Percentiles rank a stretch among this genome's conserved stretches.
Conservation (phyloP, 2,797 vertebrate genomes). For the Schizothorax lantsangensis region DNA sequence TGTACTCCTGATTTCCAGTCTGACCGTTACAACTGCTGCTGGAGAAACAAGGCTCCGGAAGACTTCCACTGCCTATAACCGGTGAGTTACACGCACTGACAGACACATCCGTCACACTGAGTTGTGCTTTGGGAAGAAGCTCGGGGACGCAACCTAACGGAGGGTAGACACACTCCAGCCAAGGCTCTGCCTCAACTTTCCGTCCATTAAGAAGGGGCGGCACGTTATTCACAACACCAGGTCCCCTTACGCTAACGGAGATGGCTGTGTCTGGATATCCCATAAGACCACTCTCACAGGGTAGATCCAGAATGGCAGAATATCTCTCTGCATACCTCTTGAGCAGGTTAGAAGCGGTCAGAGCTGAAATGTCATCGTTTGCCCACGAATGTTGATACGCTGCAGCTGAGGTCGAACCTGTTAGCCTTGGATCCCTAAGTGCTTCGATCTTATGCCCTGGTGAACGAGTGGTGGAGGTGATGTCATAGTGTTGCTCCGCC, state of each 20-base stretch:
- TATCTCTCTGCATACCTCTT: conserved; percentile 99
- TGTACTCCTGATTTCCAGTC: conserved; percentile 90
- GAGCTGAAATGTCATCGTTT: conserved; percentile 96
- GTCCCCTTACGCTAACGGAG: conserved; percentile 54
- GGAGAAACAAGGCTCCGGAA: conserved; percentile 94
- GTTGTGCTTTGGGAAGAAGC: conserved; percentile 80
- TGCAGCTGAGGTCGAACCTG: conserved; percentile 74
- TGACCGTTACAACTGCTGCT: conserved; percentile 94
- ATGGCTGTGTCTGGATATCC: conserved; percentile 72
- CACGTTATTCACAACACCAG: conserved; percentile 74
- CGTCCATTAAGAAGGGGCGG: conserved; percentile 88
- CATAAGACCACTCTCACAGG: conserved; percentile 82
- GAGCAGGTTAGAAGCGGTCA: conserved; percentile 96
- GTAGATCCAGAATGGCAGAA: conserved; percentile 94
- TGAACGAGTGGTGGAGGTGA: conserved; percentile 96
- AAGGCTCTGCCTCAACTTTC: conserved; percentile 91
- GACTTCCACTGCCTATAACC: conserved; percentile 88
- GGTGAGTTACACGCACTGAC: conserved; percentile 94
- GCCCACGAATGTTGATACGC: conserved; percentile 98
- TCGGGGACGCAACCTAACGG: conserved; percentile 90
- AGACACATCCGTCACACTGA: conserved; percentile 84
- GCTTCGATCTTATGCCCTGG: conserved; percentile 97
- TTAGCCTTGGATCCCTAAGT: conserved; percentile 78
- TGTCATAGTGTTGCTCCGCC: conserved; percentile 99
- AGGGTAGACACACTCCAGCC: conserved; percentile 94